These are phyloP conservation scores for Ormyrus thymus DNA, from an alignment of 2,888 invertebrate species.

Conservation along the genomic window DNA sequence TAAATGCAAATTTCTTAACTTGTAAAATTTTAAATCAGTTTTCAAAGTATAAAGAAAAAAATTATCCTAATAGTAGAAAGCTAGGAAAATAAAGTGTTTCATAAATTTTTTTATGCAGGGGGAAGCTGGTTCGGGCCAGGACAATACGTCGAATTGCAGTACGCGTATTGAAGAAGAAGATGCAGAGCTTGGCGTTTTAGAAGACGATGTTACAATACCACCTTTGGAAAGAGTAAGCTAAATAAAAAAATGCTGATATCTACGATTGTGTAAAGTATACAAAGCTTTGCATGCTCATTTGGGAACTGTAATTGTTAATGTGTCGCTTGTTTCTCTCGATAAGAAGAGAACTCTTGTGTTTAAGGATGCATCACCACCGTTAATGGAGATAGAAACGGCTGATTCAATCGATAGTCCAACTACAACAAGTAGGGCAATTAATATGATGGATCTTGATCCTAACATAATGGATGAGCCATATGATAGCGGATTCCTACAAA, in stretches of 20 bases:
- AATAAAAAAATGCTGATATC: not conserved
- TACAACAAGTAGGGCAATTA: slow-evolving; percentile 70
- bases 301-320: slow-evolving; percentile 31
- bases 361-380: slow-evolving; percentile 65
- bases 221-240: slow-evolving; percentile 63
- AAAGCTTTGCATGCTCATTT: not conserved
- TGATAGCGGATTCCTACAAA: slow-evolving; percentile 72
- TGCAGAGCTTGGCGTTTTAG: slow-evolving; percentile 67
- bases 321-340: slow-evolving; percentile 21
- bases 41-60: no score
- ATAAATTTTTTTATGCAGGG: slow-evolving; percentile 57
- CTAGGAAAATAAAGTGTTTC: no score
- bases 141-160: slow-evolving; percentile 68
- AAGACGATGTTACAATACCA: slow-evolving; percentile 66
- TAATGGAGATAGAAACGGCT: slow-evolving; percentile 66
- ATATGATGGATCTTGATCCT: slow-evolving; percentile 74
- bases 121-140: slow-evolving; percentile 66
- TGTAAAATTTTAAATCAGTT: no score
- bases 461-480: slow-evolving; percentile 74
- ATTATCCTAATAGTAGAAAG: no score
- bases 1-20: not conserved
- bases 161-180: slow-evolving; percentile 82
- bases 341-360: slow-evolving; percentile 51
- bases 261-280: no score
- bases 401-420: slow-evolving; percentile 71